Conservation (phyloP, 2,113 vertebrate species). For the Chiloscyllium plagiosum region DNA sequence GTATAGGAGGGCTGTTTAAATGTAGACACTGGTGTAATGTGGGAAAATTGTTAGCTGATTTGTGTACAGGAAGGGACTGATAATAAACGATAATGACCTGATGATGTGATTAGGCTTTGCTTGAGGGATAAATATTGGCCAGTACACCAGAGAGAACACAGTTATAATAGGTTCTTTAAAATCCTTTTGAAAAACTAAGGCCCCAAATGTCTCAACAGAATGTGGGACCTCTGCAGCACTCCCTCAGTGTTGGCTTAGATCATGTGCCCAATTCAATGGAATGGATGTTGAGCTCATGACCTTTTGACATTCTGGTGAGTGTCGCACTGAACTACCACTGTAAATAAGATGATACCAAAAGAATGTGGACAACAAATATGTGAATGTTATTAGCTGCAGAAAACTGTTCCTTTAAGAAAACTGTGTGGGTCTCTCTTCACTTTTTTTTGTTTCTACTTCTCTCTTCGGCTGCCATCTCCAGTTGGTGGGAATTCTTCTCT, state of each 20-base stretch:
- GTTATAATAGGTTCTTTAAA: neutral
- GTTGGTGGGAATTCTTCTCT: slow-evolving; percentile 84
- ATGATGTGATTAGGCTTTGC: neutral
- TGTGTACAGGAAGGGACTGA: neutral
- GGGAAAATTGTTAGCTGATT: neutral
- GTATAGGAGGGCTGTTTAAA: too few relatives aligned
- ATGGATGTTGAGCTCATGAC: neutral
- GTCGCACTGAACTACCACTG: neutral
- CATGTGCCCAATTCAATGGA: neutral
- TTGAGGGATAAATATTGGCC: neutral
- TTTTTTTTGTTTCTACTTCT: slow-evolving; percentile 16
- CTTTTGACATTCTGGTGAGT: neutral
- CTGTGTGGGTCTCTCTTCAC: neutral
- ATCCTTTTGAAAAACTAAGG: too few relatives aligned
- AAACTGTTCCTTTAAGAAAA: neutral
- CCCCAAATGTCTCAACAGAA: neutral
- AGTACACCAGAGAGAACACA: neutral
- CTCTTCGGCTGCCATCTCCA: slow-evolving; percentile 46
- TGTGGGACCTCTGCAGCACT: neutral
- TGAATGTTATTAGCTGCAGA: neutral
- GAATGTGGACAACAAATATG: neutral
- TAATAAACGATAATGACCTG: neutral
- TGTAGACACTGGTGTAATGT: neutral
- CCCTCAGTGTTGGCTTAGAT: neutral
- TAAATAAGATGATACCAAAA: neutral